phyloP scores from a whole-genome alignment of 2,888 invertebrate genomes.

The Nebria salina region DNA sequence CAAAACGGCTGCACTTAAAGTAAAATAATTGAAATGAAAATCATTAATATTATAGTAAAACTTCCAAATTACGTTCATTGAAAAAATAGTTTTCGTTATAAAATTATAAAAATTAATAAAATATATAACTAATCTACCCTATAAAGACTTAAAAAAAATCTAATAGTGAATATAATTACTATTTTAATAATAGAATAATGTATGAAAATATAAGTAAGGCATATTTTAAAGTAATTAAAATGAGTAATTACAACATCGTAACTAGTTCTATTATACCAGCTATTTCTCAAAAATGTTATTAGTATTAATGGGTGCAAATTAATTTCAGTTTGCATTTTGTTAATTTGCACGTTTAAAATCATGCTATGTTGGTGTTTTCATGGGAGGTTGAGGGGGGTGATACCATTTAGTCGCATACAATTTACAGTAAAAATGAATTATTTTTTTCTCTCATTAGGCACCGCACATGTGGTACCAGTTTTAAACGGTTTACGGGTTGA shows the following conservation, averaged over 20 bases:
- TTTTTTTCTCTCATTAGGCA: neutral
- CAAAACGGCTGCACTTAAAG: no score
- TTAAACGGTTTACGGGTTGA: neutral
- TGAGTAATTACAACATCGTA: neutral
- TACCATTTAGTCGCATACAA: neutral
- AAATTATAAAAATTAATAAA: no score
- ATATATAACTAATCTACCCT: no score
- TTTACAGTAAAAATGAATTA: neutral
- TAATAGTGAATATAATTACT: no score
- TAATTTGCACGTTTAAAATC: neutral
- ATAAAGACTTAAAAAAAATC: no score
- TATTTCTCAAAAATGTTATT: neutral
- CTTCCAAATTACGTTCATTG: no score
- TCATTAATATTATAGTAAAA: no score
- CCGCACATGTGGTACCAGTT: neutral
- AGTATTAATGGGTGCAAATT: neutral
- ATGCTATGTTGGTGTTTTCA: neutral
- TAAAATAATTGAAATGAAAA: no score
- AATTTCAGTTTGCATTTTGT: neutral
- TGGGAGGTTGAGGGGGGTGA: neutral
- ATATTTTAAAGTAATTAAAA: neutral
- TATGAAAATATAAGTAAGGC: neutral
- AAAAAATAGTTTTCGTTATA: no score
- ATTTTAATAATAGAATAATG: no score
- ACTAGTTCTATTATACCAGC: neutral